Evolutionary conservation across 2,113 vertebrate species (phyloP).

Genomic region (Erythrolamprus reginae): DNA sequence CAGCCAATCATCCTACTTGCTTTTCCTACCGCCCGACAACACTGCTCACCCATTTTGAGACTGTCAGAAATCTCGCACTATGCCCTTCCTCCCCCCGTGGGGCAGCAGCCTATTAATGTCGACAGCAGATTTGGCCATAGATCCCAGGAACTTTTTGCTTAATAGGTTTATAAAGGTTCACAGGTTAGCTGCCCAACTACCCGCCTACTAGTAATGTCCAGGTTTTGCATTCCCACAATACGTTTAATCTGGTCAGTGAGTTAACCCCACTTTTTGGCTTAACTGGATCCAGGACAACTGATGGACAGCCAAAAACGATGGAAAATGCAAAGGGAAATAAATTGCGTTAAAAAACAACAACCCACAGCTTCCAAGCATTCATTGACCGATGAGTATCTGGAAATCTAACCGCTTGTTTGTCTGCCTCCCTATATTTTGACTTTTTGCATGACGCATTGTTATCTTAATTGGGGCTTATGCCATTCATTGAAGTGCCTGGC

Average conservation of each 20-base stretch:
- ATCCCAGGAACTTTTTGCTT: too few species aligned
- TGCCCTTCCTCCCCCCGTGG: too few species aligned
- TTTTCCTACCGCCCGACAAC: too few species aligned
- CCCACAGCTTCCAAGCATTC: background rate
- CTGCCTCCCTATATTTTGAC: background rate
- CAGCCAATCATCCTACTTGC: too few species aligned
- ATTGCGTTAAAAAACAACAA: background rate
- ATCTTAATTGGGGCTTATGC: background rate
- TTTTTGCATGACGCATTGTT: background rate
- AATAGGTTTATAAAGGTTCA: background rate
- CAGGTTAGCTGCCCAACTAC: background rate
- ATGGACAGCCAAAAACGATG: background rate
- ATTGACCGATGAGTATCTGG: background rate
- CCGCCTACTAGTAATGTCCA: background rate
- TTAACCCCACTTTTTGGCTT: background rate
- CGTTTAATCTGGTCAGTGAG: background rate
- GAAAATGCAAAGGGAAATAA: background rate
- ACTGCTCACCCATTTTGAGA: too few species aligned
- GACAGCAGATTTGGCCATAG: too few species aligned
- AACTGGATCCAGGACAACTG: background rate
- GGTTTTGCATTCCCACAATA: background rate
- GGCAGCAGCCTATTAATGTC: too few species aligned
- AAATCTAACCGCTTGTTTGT: background rate
- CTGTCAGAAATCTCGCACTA: too few species aligned
- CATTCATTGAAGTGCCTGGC: background rate